Evolutionary conservation across 2,888 invertebrate genomes (phyloP).

Genomic region (Leptura quadrifasciata): DNA sequence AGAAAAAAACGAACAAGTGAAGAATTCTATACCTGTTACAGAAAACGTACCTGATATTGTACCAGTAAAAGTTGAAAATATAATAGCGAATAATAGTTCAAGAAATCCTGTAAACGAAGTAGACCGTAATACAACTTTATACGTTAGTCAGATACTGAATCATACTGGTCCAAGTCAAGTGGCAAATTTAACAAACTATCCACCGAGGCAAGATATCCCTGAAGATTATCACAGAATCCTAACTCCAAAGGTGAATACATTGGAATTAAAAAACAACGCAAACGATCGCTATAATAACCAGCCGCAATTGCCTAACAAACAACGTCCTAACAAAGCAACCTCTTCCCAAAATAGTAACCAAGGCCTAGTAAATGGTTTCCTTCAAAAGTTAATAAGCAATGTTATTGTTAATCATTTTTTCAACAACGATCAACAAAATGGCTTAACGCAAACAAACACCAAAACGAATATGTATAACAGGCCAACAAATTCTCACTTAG

Average conservation of each 20-base stretch:
- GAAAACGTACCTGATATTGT: neutral
- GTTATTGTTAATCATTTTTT: neutral
- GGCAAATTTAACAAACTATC: too few relatives aligned
- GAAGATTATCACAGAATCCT: neutral
- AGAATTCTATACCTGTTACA: neutral
- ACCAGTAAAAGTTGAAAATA: neutral
- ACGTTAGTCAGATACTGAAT: neutral
- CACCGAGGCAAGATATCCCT: neutral
- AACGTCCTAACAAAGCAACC: neutral
- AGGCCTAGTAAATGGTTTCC: neutral
- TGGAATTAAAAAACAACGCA: neutral
- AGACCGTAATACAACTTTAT: neutral
- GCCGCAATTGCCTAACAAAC: neutral
- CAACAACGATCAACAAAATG: neutral
- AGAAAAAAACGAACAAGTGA: too few relatives aligned
- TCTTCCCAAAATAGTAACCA: neutral
- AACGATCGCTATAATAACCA: neutral
- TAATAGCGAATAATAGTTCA: neutral
- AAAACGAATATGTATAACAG: neutral
- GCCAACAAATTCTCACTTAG: neutral
- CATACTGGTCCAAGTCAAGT: too few relatives aligned
- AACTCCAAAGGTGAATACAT: neutral
- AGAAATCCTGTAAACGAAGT: neutral
- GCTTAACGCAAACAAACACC: neutral
- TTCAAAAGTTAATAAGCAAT: neutral